Base-by-base conservation (phyloP, 2,888 invertebrate species). In the Agrilus mali region DNA sequence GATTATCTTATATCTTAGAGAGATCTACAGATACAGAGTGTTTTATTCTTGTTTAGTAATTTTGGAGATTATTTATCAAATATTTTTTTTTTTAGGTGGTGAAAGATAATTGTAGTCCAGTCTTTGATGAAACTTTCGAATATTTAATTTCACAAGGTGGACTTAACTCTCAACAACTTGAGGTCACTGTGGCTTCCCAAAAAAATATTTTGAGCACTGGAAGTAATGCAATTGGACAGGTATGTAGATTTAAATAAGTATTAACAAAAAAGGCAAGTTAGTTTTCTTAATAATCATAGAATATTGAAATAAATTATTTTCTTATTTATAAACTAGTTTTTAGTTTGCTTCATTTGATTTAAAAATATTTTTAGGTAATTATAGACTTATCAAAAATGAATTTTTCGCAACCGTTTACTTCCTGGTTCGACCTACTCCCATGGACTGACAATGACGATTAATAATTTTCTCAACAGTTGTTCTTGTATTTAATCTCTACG, bases 81-180 rank as follows among this genome's bases (percentile, higher is more conserved):
- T 35, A 35, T 17, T 38, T 16, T 49, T 43, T 40, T 41, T 51
- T 57, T 6, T 49, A 80, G 78, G 76, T 78, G 12, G 70, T 86
- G 47, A 92, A 90, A 62, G 90, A 94, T 64, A 89, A 82, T 60
- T 89, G 90, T 59, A 88, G 87, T 73, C 93, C 94, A 0, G 75
- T 84, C 20, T 95, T 82, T 63, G 93, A 95, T 65, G 88, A 92
- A 60, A 82, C 83, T 53, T 92, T 93, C 60, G 93, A 94, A 63
- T 94, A 89, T 71, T 71, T 82, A 37, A 80, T 93, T 51, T 86
- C 86, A 1, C 77, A 82, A 52, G 82, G 81, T 2, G 93, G 93
- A 61, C 66, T 93, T 42, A 75, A 79, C 56, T 77, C 77, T 37
- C 76, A 83, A 13, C 82, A 82, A 44, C 69, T 94, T 45, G 88